These are phyloP conservation scores for Coenonympha glycerion DNA, from an alignment of 2,888 invertebrate species.

Conservation along the genomic window DNA sequence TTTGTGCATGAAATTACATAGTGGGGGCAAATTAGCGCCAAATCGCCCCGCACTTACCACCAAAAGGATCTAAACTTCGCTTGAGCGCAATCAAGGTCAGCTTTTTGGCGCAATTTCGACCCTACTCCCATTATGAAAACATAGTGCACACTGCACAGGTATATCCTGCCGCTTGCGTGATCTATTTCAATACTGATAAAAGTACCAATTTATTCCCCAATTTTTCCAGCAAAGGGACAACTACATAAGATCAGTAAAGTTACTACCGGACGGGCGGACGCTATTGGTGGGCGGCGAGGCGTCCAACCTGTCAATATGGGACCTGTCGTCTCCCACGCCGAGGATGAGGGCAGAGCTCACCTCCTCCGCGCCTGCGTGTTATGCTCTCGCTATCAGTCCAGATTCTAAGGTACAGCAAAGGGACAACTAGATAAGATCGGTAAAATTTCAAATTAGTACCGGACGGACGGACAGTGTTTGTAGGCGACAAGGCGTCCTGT, in stretches of 20 bases:
- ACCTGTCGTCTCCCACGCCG: conserved; percentile 90
- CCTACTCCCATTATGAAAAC: no score
- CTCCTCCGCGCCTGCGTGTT: conserved; percentile 96
- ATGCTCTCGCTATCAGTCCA: conserved; percentile 96
- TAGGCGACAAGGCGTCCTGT: conserved; percentile 97
- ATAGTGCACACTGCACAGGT: no score
- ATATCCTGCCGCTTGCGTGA: no score
- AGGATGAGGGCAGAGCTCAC: conserved; percentile 93
- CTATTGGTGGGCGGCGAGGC: conserved; percentile 98
- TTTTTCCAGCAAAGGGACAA: conserved; percentile 89
- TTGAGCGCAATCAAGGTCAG: no score
- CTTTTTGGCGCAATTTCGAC: no score
- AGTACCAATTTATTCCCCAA: background rate
- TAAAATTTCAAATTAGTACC: conserved; percentile 83
- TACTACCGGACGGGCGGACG: conserved; percentile 94
- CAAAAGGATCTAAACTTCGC: no score
- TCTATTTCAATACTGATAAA: no score
- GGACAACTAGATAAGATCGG: background rate
- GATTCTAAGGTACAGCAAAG: conserved; percentile 97
- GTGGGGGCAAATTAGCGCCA: no score
- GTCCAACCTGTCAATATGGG: conserved; percentile 96
- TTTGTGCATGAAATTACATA: no score
- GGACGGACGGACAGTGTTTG: conserved; percentile 94
- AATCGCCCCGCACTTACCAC: no score
- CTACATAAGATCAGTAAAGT: conserved; percentile 93